Evolutionary conservation across 2,888 invertebrate genomes (phyloP).

Genomic region (Erpobdella octoculata): DNA sequence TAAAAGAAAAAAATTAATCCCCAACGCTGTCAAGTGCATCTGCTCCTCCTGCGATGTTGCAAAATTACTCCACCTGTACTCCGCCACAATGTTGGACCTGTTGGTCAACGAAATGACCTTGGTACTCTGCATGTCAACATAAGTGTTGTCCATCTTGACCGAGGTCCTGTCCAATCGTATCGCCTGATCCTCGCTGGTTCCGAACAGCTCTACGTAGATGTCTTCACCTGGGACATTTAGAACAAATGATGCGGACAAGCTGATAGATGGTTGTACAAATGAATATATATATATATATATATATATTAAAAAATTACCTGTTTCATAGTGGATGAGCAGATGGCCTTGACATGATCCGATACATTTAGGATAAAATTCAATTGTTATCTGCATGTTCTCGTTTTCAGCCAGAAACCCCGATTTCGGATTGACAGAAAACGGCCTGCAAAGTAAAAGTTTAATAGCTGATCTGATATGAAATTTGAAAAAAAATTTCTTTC

Average conservation of each 20-base stretch:
- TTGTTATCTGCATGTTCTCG: constrained; percentile 49
- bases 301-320: constrained; percentile 46
- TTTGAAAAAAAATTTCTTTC: too few species aligned
- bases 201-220: constrained; percentile 47
- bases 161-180: constrained; percentile 51
- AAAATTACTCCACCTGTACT: constrained; percentile 50
- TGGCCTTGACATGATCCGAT: constrained; percentile 46
- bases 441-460: constrained; percentile 42
- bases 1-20: background rate
- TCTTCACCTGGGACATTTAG: constrained; percentile 45
- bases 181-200: constrained; percentile 49
- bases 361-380: constrained; percentile 48
- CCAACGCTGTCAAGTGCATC: constrained; percentile 37
- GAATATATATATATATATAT: too few species aligned
- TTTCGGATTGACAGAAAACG: constrained; percentile 48
- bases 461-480: too few species aligned
- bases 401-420: constrained; percentile 47
- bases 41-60: constrained; percentile 51
- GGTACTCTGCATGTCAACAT: constrained; percentile 51
- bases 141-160: constrained; percentile 51
- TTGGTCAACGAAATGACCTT: constrained; percentile 49
- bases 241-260: background rate
- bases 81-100: constrained; percentile 50
- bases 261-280: too few species aligned
- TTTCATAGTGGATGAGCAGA: constrained; percentile 48